Evolutionary conservation across 2,888 invertebrate genomes (phyloP).

Genomic region (Drosophila subquinaria): DNA sequence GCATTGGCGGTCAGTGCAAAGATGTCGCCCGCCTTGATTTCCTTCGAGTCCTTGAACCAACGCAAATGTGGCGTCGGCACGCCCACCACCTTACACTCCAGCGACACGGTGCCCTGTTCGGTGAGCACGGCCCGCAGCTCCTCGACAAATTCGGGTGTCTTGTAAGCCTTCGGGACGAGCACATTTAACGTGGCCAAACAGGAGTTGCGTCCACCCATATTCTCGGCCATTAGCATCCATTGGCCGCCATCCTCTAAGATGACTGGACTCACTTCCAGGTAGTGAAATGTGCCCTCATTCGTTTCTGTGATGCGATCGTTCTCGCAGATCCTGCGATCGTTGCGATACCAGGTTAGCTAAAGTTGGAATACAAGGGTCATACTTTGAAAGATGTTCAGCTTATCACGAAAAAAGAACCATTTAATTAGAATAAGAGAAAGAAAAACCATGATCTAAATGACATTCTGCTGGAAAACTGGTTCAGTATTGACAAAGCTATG

Average conservation of each 20-base stretch:
- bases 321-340: conserved; percentile 91
- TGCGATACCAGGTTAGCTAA: conserved; percentile 95
- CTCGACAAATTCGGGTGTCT: conserved; percentile 94
- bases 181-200: conserved; percentile 92
- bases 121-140: conserved; percentile 93
- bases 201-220: conserved; percentile 90
- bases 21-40: conserved; percentile 95
- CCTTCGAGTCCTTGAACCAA: conserved; percentile 94
- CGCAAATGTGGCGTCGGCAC: conserved; percentile 93
- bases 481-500: no score
- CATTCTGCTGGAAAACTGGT: no score
- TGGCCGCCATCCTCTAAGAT: conserved; percentile 93
- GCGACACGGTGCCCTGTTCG: conserved; percentile 94
- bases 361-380: neutral
- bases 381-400: no score
- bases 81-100: conserved; percentile 96
- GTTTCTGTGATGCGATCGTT: conserved; percentile 91
- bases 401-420: no score
- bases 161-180: conserved; percentile 94
- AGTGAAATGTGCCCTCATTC: conserved; percentile 94
- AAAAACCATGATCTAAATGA: no score
- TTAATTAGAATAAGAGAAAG: no score
- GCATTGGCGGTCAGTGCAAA: conserved; percentile 94
- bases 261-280: conserved; percentile 93
- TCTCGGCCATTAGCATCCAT: conserved; percentile 94